Base-by-base conservation (phyloP, 1,140 invertebrate genomes). In the Reticulitermes speratus region DNA sequence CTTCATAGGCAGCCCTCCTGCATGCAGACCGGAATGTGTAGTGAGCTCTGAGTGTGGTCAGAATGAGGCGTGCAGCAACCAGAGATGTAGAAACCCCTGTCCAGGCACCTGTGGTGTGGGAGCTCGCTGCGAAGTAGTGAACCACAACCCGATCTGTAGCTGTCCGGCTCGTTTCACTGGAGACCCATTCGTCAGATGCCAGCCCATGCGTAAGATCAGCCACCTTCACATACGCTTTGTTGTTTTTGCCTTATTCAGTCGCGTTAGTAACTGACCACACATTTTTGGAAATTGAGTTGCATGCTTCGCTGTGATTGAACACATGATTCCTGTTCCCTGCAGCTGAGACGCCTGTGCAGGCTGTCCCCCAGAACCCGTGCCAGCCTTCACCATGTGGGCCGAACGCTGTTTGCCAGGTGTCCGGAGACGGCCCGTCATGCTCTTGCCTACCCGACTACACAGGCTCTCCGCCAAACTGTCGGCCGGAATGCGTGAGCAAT, bases 61-160 rank as follows among this genome's bases (percentile, higher is more conserved):
- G 38, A 93, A 94, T 88, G 91, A 92, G 87, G 94, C 94, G 38
- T 96, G 95, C 88, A 93, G 93, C 83, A 94, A 95, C 89, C 92
- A 94, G 87, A 95, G 94, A 88, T 96, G 95, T 89, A 90, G 93
- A 9, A 92, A 96, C 89, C 95, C 95, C 52, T 96, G 95, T 89
- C 91, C 91, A 32, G 94, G 94, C 86, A 92, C 94, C 83, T 96
- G 95, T 90, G 95, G 95, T 83, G 88, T 95, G 44, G 91, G 90
- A 84, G 95, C 94, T 9, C 89, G 91, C n/a, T 95, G 94, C 89
- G 90, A 93, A 88, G 93, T 95, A 59, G 91, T 95, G 0, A 95
- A 94, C 89, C 93, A 94, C 88, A 93, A 93, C 90, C 93, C 92
- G 83, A 93, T 94, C 87, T 95, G 95, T 90, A 92, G 93, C 84